phyloP scores from a whole-genome alignment of 2,113 vertebrate genomes.

The Mirounga angustirostris region DNA sequence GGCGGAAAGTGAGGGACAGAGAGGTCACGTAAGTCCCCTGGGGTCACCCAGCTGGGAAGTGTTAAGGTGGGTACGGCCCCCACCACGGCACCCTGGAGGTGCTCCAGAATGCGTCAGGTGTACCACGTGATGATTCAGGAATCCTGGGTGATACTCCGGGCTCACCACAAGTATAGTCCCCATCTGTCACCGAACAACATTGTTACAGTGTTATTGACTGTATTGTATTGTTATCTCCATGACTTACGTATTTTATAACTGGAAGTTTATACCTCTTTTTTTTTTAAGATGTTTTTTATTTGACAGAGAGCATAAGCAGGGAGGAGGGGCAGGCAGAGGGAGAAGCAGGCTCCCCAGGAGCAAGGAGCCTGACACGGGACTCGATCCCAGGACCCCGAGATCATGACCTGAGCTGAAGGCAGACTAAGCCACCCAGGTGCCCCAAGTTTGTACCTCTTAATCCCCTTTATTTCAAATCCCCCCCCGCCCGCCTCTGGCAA shows the following conservation, averaged over 20 bases:
- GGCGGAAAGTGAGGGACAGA: neutral
- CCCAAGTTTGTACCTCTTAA: neutral
- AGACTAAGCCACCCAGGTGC: neutral
- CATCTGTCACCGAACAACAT: neutral
- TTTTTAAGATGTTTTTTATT: neutral
- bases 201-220: neutral
- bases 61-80: rapidly evolving
- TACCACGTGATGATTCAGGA: neutral
- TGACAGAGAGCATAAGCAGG: neutral
- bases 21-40: neutral
- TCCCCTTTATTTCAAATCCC: neutral
- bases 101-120: neutral
- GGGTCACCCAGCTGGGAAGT: neutral
- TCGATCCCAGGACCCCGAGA: neutral
- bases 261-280: neutral
- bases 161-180: neutral
- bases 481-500: neutral
- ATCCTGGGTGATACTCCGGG: neutral
- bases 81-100: rapidly evolving
- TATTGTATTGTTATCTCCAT: neutral
- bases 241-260: neutral
- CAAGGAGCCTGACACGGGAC: no score
- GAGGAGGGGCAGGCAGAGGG: neutral
- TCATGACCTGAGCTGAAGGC: neutral
- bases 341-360: neutral